phyloP scores from a whole-genome alignment of 2,888 invertebrate species.

The Rhynchonema sp. region DNA sequence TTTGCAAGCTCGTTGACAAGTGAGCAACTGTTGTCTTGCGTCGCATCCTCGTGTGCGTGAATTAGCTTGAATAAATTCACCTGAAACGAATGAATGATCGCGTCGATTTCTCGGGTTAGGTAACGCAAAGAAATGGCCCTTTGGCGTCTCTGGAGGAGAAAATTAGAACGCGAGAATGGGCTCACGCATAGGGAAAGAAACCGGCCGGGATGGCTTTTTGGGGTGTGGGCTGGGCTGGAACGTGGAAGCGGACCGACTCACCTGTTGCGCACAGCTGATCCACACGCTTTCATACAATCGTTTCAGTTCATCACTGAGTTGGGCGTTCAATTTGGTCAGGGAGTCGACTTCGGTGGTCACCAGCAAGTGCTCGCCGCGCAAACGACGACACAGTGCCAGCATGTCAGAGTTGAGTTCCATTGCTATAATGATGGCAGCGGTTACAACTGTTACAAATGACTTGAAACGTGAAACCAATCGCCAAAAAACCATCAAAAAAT shows the following conservation, averaged over 20 bases:
- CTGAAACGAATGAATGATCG: neutral
- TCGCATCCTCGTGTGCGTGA: slow-evolving; percentile 51
- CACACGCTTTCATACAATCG: slow-evolving; percentile 53
- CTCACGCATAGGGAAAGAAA: neutral
- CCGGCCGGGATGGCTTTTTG: neutral
- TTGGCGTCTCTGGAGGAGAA: no score
- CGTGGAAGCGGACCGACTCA: slow-evolving; percentile 48
- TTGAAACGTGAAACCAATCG: no score
- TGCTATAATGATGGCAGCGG: neutral
- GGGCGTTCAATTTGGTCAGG: slow-evolving; percentile 30
- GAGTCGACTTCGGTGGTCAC: slow-evolving; percentile 63
- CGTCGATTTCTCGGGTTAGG: no score
- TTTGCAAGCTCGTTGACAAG: slow-evolving; percentile 45
- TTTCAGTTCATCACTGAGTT: slow-evolving; percentile 34
- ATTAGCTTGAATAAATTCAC: slow-evolving; percentile 44
- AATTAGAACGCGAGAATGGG: neutral
- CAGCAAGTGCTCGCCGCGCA: slow-evolving; percentile 65
- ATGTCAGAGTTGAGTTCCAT: slow-evolving; percentile 31
- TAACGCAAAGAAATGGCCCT: no score
- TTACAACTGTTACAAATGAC: no score
- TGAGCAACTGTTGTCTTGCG: slow-evolving; percentile 55
- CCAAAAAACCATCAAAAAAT: no score
- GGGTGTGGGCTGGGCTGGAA: neutral
- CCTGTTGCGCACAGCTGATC: slow-evolving; percentile 65
- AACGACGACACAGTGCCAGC: slow-evolving; percentile 45